Conservation (phyloP, 2,113 vertebrate species). For the Myotis lucifugus region DNA sequence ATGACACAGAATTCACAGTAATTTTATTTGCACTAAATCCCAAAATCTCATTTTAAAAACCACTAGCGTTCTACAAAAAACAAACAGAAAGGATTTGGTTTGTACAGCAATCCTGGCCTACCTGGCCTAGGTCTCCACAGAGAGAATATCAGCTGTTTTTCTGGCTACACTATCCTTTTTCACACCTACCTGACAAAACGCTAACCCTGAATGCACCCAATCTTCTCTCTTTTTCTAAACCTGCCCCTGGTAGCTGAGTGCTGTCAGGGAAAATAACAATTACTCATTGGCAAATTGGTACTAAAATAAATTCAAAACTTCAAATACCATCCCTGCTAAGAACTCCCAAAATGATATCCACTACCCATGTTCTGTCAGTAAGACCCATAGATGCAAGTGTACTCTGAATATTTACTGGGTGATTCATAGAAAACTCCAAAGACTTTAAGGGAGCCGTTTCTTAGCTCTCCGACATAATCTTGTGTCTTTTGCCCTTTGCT, state of each 20-base stretch:
- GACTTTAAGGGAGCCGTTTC: background rate
- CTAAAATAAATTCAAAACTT: background rate
- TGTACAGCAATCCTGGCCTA: background rate
- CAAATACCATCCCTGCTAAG: background rate
- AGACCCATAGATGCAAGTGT: background rate
- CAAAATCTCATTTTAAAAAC: conserved; percentile 40
- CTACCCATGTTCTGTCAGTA: background rate
- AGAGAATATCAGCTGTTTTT: background rate
- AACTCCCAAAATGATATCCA: background rate
- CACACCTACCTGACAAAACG: background rate
- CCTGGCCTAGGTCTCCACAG: background rate
- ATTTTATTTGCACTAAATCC: background rate
- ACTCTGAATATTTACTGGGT: background rate
- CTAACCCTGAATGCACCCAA: background rate
- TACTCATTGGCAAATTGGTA: background rate
- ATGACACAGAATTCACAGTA: background rate
- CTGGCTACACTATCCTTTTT: background rate
- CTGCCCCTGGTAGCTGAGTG: background rate
- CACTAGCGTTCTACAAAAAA: background rate
- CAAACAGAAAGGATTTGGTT: background rate
- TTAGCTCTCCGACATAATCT: background rate
- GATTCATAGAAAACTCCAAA: background rate
- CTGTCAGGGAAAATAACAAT: background rate
- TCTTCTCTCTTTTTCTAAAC: background rate
- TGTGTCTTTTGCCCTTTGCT: background rate